phyloP scores from a whole-genome alignment of 2,797 vertebrate species.

The Anableps anableps region DNA sequence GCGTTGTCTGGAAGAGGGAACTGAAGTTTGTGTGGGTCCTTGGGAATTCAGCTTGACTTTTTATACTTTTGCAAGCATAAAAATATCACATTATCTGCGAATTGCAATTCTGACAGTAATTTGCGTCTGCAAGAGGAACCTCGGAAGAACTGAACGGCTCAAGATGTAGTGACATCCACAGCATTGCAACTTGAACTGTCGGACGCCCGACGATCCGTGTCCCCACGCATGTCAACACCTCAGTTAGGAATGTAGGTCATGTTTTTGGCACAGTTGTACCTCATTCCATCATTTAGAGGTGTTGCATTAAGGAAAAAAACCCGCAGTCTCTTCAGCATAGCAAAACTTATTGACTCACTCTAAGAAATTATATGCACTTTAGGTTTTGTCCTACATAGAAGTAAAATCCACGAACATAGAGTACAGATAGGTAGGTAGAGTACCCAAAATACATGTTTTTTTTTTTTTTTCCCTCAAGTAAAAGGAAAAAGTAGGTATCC shows the following conservation, averaged over 20 bases:
- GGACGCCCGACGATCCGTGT: slow-evolving; percentile 63
- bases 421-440: neutral
- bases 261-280: slow-evolving; percentile 69
- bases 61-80: neutral
- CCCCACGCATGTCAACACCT: slow-evolving; percentile 75
- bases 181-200: slow-evolving; percentile 68
- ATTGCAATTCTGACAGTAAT: slow-evolving; percentile 18
- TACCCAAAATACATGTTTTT: no score
- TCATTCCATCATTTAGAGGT: slow-evolving; percentile 65
- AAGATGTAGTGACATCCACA: slow-evolving; percentile 66
- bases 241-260: slow-evolving; percentile 78
- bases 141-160: slow-evolving; percentile 34
- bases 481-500: neutral
- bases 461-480: no score
- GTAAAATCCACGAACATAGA: neutral
- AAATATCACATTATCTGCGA: neutral
- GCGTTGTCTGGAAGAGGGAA: slow-evolving; percentile 52
- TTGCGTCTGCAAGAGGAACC: slow-evolving; percentile 41
- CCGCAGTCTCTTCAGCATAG: slow-evolving; percentile 26
- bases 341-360: slow-evolving; percentile 25
- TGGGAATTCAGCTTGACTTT: slow-evolving; percentile 1
- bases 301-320: slow-evolving; percentile 43
- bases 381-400: slow-evolving; percentile 2
- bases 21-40: slow-evolving; percentile 26
- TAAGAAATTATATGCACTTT: slow-evolving; percentile 3